Conservation (phyloP, 2,113 vertebrate genomes). For the Nesoenas mayeri region DNA sequence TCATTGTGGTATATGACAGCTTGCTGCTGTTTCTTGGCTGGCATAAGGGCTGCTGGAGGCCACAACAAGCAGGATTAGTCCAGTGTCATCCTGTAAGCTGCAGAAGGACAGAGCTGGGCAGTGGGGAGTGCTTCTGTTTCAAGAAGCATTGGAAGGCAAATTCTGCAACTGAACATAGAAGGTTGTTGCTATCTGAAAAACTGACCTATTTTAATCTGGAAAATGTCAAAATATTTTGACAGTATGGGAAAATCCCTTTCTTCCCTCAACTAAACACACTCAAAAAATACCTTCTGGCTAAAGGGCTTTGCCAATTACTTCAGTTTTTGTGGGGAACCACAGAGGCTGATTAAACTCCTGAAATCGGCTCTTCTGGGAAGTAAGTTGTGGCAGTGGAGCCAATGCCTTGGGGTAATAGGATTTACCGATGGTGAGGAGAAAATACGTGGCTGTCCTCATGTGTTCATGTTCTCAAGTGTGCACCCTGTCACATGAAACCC, state of each 20-base stretch:
- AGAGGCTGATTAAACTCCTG: background rate
- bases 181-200: background rate
- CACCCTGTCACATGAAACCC: background rate
- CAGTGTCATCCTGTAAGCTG: background rate
- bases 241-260: background rate
- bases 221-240: background rate
- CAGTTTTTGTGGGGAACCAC: background rate
- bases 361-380: background rate
- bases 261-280: rapidly evolving
- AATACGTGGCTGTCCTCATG: background rate
- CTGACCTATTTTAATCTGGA: background rate
- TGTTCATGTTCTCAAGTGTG: background rate
- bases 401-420: background rate
- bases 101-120: background rate
- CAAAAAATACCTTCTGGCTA: background rate
- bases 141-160: background rate
- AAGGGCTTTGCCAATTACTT: constrained; percentile 2
- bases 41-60: background rate
- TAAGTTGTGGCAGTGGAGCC: background rate
- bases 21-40: background rate
- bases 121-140: background rate
- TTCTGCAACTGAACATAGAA: background rate
- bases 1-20: background rate
- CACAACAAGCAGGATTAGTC: background rate
- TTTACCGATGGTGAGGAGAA: background rate